phyloP scores from a whole-genome alignment of 2,113 vertebrate genomes.

The Scophthalmus maximus region DNA sequence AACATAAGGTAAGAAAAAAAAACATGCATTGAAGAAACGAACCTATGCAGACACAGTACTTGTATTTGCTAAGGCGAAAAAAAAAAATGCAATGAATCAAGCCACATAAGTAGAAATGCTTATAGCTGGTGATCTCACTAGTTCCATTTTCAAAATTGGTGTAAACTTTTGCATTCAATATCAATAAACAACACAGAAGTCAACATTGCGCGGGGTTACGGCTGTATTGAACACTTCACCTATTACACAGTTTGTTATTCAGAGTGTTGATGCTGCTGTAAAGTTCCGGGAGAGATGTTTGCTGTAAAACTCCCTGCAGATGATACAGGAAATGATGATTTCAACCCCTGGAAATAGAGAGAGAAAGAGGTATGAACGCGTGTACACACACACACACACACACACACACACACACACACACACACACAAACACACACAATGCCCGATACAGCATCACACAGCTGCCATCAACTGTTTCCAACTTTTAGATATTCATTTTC shows the following conservation, averaged over 20 bases:
- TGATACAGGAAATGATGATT: not conserved
- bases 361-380: not conserved
- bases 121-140: not conserved
- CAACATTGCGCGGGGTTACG: not conserved
- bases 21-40: slow-evolving; percentile 10
- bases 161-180: slow-evolving; percentile 38
- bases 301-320: slow-evolving; percentile 10
- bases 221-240: slow-evolving; percentile 12
- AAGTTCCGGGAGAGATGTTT: slow-evolving; percentile 15
- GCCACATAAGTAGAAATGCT: slow-evolving; percentile 33
- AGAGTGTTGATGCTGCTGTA: not conserved
- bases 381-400: not conserved
- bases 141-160: slow-evolving; percentile 30
- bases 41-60: slow-evolving; percentile 19
- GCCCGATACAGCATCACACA: not conserved
- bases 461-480: not conserved
- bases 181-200: slow-evolving; percentile 19
- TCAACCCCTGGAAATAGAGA: slow-evolving; percentile 59
- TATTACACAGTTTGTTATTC: slow-evolving; percentile 3
- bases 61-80: slow-evolving; percentile 20
- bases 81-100: slow-evolving; percentile 20
- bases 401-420: not conserved
- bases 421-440: not conserved
- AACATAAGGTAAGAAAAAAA: slow-evolving; percentile 39
- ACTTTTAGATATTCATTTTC: not conserved